These are phyloP conservation scores for Drosophila subsilvestris DNA, from an alignment of 2,888 invertebrate species.

Conservation along the genomic window DNA sequence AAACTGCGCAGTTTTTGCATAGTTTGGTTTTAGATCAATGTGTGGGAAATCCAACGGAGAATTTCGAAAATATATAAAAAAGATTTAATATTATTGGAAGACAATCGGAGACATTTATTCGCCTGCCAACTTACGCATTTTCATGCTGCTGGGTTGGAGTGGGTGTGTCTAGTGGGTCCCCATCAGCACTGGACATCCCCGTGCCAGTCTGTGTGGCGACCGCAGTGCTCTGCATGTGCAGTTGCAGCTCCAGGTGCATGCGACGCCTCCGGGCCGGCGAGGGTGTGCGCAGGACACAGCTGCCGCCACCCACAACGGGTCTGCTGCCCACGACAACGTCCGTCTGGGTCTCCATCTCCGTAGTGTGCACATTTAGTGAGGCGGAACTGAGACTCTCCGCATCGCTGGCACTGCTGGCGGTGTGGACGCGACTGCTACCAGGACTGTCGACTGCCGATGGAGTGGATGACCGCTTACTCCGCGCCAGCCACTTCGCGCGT, in stretches of 20 bases:
- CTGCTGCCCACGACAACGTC: constrained; percentile 40
- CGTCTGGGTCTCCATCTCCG: constrained; percentile 68
- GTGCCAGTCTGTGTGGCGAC: constrained; percentile 16
- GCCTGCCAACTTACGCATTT: constrained; percentile 67
- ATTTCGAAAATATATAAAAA: constrained; percentile 60
- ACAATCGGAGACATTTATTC: constrained; percentile 4
- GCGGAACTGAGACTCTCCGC: constrained; percentile 56
- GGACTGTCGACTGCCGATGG: constrained; percentile 37
- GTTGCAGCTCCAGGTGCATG: constrained; percentile 63
- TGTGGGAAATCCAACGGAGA: constrained; percentile 60
- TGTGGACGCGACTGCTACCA: constrained; percentile 44
- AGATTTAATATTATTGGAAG: constrained; percentile 10
- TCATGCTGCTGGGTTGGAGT: constrained; percentile 55
- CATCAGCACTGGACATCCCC: constrained; percentile 5
- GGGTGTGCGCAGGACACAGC: constrained; percentile 67
- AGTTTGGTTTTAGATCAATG: constrained; percentile 55
- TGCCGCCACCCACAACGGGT: constrained; percentile 50
- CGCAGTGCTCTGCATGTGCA: constrained; percentile 43
- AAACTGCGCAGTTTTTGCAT: constrained; percentile 82
- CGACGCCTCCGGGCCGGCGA: constrained; percentile 70
- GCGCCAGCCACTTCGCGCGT: constrained; percentile 83
- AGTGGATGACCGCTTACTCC: constrained; percentile 69
- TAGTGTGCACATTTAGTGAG: constrained; percentile 59
- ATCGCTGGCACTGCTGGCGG: constrained; percentile 52
- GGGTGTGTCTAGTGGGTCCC: constrained; percentile 25